phyloP scores from a whole-genome alignment of 2,888 invertebrate species.

The Eucera pruinosa region DNA sequence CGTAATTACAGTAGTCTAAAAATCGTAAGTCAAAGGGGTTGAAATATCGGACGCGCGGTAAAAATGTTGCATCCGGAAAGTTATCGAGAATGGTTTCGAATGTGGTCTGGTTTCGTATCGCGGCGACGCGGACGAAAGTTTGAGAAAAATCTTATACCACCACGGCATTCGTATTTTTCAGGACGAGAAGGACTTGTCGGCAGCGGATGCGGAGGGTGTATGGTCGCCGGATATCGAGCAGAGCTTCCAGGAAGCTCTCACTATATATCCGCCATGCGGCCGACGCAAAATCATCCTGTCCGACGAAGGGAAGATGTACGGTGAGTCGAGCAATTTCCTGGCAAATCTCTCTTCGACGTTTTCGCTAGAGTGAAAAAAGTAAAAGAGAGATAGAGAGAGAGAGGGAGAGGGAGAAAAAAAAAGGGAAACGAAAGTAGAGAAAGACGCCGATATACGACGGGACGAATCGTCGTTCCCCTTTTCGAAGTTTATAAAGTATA shows the following conservation, averaged over 20 bases:
- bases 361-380: not conserved
- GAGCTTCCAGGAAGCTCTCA: conserved; percentile 99
- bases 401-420: not conserved
- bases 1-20: too few species aligned
- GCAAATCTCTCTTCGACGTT: conserved; percentile 16
- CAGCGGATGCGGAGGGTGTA: conserved; percentile 99
- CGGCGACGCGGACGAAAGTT: too few species aligned
- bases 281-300: conserved; percentile 99
- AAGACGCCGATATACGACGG: too few species aligned
- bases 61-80: too few species aligned
- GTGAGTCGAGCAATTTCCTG: conserved; percentile 88
- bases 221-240: conserved; percentile 99
- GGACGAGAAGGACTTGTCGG: conserved; percentile 96
- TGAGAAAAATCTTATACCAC: conserved; percentile 8
- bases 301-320: conserved; percentile 99
- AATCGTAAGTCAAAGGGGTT: too few species aligned
- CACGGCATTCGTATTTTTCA: conserved; percentile 76
- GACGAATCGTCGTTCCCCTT: too few species aligned
- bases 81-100: too few species aligned
- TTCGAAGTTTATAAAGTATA: not conserved
- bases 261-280: conserved; percentile 99
- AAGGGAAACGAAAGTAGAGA: not conserved
- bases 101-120: too few species aligned
- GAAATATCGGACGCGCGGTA: too few species aligned
- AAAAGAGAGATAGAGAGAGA: not conserved